Evolutionary conservation across 2,888 invertebrate genomes (phyloP).

Genomic region (Drosophila neotestacea): DNA sequence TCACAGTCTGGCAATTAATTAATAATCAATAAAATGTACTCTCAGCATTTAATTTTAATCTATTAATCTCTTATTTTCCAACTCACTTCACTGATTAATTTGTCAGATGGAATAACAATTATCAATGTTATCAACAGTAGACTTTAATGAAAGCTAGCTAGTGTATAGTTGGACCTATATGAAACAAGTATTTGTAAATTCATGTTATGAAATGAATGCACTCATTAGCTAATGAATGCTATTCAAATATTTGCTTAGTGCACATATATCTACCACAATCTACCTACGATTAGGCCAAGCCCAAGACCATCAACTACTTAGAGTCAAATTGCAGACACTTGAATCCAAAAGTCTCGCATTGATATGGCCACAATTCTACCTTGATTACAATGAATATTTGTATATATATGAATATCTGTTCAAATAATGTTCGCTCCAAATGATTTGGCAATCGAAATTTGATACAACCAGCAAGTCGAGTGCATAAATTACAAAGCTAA

Average conservation of each 20-base stretch:
- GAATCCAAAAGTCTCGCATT: conserved; percentile 24
- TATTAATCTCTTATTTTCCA: conserved; percentile 47
- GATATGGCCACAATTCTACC: conserved; percentile 55
- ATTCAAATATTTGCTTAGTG: conserved; percentile 25
- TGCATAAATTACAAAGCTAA: conserved; percentile 60
- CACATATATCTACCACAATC: conserved; percentile 2
- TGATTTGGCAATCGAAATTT: conserved; percentile 72
- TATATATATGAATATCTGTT: conserved; percentile 4
- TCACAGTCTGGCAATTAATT: conserved; percentile 66
- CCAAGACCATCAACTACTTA: conserved; percentile 48
- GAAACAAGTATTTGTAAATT: background rate
- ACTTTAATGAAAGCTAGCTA: background rate
- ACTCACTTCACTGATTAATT: conserved; percentile 52
- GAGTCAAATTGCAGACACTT: conserved; percentile 40
- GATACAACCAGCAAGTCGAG: conserved; percentile 53
- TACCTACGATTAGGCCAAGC: conserved; percentile 38
- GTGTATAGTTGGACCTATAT: background rate
- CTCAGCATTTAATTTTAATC: conserved; percentile 15
- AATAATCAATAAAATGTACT: conserved; percentile 44
- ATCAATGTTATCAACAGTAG: background rate
- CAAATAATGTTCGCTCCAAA: conserved; percentile 59
- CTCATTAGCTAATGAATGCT: conserved; percentile 28
- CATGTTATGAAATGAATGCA: conserved; percentile 33
- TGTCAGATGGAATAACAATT: background rate
- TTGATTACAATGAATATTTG: conserved; percentile 53